Conservation (phyloP, 2,113 vertebrate species). For the Collichthys lucidus region DNA sequence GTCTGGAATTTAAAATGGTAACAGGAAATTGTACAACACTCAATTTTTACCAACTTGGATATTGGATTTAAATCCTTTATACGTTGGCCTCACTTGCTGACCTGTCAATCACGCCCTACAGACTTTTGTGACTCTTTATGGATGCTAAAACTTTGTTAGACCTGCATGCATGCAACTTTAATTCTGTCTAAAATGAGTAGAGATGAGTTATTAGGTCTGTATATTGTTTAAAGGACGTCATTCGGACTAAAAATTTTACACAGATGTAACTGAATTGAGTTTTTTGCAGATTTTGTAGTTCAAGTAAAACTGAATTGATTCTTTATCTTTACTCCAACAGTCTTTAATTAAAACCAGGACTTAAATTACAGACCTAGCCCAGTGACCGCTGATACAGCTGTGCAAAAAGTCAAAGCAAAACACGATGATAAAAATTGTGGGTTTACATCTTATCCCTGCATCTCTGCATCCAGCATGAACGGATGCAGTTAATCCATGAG, state of each 20-base stretch:
- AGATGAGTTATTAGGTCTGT: not conserved
- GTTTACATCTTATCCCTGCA: not conserved
- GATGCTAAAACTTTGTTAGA: not conserved
- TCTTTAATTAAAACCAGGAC: not conserved
- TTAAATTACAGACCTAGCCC: no score
- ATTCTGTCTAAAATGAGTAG: no score
- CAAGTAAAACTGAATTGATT: not conserved
- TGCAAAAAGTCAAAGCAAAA: not conserved
- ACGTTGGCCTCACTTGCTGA: not conserved
- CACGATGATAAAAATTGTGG: no score
- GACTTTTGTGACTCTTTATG: not conserved
- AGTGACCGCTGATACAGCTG: not conserved
- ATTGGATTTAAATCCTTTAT: not conserved
- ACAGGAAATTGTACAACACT: not conserved
- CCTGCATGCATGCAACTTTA: not conserved
- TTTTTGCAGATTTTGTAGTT: not conserved
- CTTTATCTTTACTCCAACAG: not conserved
- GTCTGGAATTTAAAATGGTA: not conserved
- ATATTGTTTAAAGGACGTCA: not conserved
- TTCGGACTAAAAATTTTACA: not conserved
- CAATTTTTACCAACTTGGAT: not conserved
- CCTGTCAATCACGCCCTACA: not conserved
- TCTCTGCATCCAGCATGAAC: conserved; percentile 6
- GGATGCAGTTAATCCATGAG: not conserved
- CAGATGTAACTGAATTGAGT: not conserved